phyloP scores from a whole-genome alignment of 2,797 vertebrate genomes.

The Brachyrhaphis roseni region DNA sequence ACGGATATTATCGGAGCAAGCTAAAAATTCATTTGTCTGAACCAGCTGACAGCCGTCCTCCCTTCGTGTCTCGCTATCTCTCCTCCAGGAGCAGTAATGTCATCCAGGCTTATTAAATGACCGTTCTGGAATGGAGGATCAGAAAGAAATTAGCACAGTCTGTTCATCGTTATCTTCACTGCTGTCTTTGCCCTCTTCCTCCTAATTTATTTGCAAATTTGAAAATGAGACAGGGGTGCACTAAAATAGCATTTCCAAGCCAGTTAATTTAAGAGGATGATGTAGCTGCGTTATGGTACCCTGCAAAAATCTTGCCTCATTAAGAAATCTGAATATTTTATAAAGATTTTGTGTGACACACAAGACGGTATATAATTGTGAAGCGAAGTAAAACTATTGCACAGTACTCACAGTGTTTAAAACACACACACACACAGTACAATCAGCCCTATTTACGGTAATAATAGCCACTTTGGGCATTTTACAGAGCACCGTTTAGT shows the following conservation, averaged over 20 bases:
- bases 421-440: no score
- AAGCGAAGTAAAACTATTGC: no score
- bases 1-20: slow-evolving; percentile 50
- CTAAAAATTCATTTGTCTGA: slow-evolving; percentile 58
- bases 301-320: no score
- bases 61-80: slow-evolving; percentile 20
- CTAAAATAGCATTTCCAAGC: slow-evolving; percentile 17
- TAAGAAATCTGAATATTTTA: no score
- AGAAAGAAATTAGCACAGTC: slow-evolving; percentile 47
- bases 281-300: no score
- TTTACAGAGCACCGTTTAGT: neutral
- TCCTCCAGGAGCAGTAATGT: slow-evolving; percentile 35
- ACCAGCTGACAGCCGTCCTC: slow-evolving; percentile 49
- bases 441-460: no score
- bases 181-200: slow-evolving; percentile 30
- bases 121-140: slow-evolving; percentile 51
- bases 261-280: no score
- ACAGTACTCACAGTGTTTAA: no score
- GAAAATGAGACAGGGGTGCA: slow-evolving; percentile 5
- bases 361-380: no score
- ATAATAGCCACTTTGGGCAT: neutral
- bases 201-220: slow-evolving; percentile 45
- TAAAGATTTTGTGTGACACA: no score
- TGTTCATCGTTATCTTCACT: slow-evolving; percentile 42
- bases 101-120: slow-evolving; percentile 58